phyloP scores from a whole-genome alignment of 1,140 invertebrate species.

The Proctacanthus coquilletti region DNA sequence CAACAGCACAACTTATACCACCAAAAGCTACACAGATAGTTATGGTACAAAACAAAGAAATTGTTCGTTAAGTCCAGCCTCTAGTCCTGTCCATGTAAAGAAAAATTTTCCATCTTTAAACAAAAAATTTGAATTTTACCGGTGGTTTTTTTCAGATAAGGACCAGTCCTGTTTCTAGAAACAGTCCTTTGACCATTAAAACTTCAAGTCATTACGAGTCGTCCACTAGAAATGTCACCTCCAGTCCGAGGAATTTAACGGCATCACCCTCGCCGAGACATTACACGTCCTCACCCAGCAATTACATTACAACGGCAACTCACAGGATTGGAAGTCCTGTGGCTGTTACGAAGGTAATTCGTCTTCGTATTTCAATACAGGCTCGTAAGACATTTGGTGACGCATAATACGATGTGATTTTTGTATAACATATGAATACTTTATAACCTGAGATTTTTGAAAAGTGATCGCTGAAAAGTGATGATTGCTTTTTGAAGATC shows the following conservation, averaged over 20 bases:
- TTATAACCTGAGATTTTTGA: no score
- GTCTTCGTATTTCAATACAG: no score
- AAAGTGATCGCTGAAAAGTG: no score
- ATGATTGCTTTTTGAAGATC: no score
- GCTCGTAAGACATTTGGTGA: no score
- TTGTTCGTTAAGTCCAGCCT: slow-evolving; percentile 11
- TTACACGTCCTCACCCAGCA: slow-evolving; percentile 18
- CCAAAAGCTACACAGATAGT: neutral
- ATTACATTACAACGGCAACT: slow-evolving; percentile 24
- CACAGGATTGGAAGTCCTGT: slow-evolving; percentile 27
- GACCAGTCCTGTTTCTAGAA: slow-evolving; percentile 21
- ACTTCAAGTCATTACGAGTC: slow-evolving; percentile 23
- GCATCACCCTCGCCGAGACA: slow-evolving; percentile 22
- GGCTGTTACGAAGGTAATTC: slow-evolving; percentile 5
- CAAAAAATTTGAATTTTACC: neutral
- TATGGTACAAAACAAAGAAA: slow-evolving; percentile 29
- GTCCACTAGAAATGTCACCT: slow-evolving; percentile 16
- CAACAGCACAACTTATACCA: slow-evolving; percentile 5
- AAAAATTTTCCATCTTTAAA: neutral
- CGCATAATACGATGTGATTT: no score
- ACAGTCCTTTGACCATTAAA: slow-evolving; percentile 28
- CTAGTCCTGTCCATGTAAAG: slow-evolving; percentile 4
- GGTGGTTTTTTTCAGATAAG: slow-evolving; percentile 16
- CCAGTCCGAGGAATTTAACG: slow-evolving; percentile 22
- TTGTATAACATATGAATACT: no score